Evolutionary conservation across 2,888 invertebrate genomes (phyloP).

Genomic region (Imbricaverruca yamaguchii): DNA sequence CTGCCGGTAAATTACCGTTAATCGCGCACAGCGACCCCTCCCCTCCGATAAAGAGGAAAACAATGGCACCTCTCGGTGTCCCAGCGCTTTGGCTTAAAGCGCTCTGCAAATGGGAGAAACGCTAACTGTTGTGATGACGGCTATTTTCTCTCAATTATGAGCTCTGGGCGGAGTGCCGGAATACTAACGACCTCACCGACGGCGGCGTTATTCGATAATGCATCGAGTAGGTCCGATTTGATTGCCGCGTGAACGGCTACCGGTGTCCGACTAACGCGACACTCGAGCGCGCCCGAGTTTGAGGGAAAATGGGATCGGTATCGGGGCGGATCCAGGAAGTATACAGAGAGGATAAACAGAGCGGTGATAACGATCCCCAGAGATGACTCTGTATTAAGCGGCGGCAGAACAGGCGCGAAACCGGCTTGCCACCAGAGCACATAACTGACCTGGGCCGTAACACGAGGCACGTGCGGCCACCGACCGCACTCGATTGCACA

Average conservation of each 20-base stretch:
- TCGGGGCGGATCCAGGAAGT: neutral
- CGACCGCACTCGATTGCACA: too few relatives aligned
- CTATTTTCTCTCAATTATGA: slow-evolving; percentile 19
- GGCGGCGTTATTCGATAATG: neutral
- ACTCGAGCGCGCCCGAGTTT: too few relatives aligned
- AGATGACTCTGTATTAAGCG: too few relatives aligned
- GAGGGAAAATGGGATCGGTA: neutral
- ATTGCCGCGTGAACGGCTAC: neutral
- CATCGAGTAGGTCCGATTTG: neutral
- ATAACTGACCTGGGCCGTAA: too few relatives aligned
- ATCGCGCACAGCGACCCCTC: too few relatives aligned
- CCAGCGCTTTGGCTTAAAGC: neutral
- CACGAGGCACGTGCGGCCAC: too few relatives aligned
- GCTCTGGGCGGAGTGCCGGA: slow-evolving; percentile 3
- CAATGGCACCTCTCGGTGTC: too few relatives aligned
- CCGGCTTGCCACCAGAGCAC: too few relatives aligned
- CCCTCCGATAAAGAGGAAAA: too few relatives aligned
- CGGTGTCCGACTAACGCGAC: slow-evolving; percentile 4
- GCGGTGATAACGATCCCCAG: neutral
- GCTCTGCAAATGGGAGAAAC: slow-evolving; percentile 13
- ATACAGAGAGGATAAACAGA: neutral
- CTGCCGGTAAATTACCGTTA: too few relatives aligned
- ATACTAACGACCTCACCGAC: slow-evolving; percentile 10
- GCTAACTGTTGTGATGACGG: neutral
- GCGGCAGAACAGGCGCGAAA: too few relatives aligned